A percentile compares a stretch with the other conserved stretches of the same genome.
Evolutionary conservation across 30 jellyfish, hydroid and myxozoan species (phyloP).

Genomic region (Rhopilema esculentum): DNA sequence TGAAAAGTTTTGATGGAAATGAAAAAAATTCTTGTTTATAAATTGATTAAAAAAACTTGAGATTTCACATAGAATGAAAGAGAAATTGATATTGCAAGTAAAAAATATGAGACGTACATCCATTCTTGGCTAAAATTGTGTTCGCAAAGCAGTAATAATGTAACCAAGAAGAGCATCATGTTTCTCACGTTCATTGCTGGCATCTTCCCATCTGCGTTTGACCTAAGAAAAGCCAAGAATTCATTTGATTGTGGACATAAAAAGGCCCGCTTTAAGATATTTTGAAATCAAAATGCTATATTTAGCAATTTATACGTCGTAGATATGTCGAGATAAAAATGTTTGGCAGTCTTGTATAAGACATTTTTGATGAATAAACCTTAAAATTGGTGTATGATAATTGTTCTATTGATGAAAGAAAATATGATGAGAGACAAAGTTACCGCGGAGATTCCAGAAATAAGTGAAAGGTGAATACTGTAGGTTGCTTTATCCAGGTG

Average conservation of each 20-base stretch:
- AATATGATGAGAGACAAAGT: too few species aligned
- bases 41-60: too few species aligned
- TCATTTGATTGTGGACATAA: neutral
- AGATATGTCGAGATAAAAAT: too few species aligned
- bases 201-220: neutral
- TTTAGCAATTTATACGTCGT: neutral
- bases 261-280: neutral
- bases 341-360: neutral
- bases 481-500: too few species aligned
- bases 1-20: too few species aligned
- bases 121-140: neutral
- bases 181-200: neutral
- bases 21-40: too few species aligned
- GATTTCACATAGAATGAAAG: too few species aligned
- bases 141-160: neutral
- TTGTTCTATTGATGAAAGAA: neutral
- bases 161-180: neutral
- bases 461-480: too few species aligned
- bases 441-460: too few species aligned
- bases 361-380: neutral
- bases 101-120: neutral
- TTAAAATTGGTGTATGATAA: neutral
- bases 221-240: neutral
- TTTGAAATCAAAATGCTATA: neutral
- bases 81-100: neutral